These are phyloP conservation scores for Campylomormyrus tamandua DNA, from an alignment of 2,113 vertebrate species.

Conservation along the genomic window DNA sequence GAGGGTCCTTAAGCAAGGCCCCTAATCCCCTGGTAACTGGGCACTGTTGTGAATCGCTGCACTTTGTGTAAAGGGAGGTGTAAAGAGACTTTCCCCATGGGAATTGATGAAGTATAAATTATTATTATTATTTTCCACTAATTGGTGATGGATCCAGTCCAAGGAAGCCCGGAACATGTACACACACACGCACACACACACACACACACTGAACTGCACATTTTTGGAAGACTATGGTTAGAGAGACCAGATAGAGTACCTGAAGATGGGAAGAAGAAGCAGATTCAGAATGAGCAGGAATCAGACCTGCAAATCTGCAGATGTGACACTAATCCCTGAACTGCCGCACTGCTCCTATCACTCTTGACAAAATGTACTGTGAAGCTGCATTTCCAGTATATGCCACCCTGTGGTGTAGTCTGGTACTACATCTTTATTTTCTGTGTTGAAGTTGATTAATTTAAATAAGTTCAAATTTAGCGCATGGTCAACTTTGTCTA, in stretches of 20 bases:
- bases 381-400: slow-evolving; percentile 29
- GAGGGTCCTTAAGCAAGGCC: too few relatives aligned
- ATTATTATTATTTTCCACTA: neutral
- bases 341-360: neutral
- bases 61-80: too few relatives aligned
- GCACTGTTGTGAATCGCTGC: too few relatives aligned
- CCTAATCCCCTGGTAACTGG: too few relatives aligned
- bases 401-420: slow-evolving; percentile 47
- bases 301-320: neutral
- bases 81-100: too few relatives aligned
- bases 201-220: neutral
- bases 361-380: neutral
- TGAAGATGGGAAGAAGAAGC: neutral
- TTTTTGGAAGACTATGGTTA: neutral
- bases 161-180: neutral
- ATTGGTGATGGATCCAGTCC: neutral
- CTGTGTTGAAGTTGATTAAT: neutral
- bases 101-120: too few relatives aligned
- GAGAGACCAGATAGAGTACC: neutral
- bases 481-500: neutral
- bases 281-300: neutral
- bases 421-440: slow-evolving; percentile 18
- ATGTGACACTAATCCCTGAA: neutral
- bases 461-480: neutral
- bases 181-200: too few relatives aligned